Conservation (phyloP, 2,797 vertebrate species). For the Choloepus didactylus region DNA sequence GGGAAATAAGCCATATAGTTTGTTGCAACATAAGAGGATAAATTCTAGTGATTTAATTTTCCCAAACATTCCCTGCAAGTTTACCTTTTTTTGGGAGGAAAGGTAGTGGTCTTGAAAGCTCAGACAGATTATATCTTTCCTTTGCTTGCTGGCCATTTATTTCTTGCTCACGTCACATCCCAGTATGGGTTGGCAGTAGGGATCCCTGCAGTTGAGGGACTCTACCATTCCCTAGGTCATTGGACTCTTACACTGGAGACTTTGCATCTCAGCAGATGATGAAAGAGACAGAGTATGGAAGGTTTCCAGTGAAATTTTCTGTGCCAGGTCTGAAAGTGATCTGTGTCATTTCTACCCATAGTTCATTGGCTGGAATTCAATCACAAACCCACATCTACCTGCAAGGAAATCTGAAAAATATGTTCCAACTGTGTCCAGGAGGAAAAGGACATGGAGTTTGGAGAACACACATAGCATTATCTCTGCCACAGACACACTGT, state of each 20-base stretch:
- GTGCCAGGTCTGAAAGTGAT: background rate
- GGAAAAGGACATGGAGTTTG: slow-evolving; percentile 16
- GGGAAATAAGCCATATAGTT: background rate
- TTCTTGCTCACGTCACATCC: background rate
- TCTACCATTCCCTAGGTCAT: background rate
- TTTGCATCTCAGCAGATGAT: background rate
- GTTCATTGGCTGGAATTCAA: background rate
- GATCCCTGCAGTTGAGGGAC: background rate
- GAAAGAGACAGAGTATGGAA: background rate
- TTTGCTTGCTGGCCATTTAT: background rate
- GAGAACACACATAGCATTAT: background rate
- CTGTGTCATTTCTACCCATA: background rate
- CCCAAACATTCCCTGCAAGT: background rate
- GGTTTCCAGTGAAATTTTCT: background rate
- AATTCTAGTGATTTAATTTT: background rate
- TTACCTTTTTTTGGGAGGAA: background rate
- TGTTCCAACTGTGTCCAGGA: background rate
- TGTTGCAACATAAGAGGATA: background rate
- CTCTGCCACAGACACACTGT: background rate
- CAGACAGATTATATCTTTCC: background rate
- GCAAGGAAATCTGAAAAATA: background rate
- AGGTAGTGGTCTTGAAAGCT: background rate
- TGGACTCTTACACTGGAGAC: background rate
- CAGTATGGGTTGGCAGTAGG: no score
- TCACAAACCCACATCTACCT: background rate